Conservation (phyloP, 1,140 invertebrate species). For the Zaprionus taronus region DNA sequence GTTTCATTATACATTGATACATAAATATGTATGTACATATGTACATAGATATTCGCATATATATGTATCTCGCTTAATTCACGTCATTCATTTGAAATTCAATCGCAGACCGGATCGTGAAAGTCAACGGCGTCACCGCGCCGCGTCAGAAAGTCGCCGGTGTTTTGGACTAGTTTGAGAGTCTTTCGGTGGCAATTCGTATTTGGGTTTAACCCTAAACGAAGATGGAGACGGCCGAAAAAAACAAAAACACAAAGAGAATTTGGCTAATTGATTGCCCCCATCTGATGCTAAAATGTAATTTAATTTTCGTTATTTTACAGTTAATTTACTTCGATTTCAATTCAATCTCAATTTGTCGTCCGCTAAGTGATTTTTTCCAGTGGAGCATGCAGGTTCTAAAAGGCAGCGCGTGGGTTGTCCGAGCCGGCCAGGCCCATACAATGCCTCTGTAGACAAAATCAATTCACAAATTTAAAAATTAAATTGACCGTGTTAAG, state of each 20-base stretch:
- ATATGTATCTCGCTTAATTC: conserved; percentile 50
- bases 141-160: conserved; percentile 61
- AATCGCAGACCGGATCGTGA: conserved; percentile 70
- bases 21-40: not conserved
- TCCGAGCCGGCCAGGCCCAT: conserved; percentile 2
- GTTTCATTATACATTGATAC: conserved; percentile 7
- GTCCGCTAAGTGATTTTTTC: conserved; percentile 65
- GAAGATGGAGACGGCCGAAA: conserved; percentile 28
- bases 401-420: conserved; percentile 48
- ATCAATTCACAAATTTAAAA: conserved; percentile 60
- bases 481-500: conserved; percentile 29
- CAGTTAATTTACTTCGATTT: conserved; percentile 59
- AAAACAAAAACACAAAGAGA: conserved; percentile 47
- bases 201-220: conserved; percentile 68
- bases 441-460: conserved; percentile 38
- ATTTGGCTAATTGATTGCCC: conserved; percentile 60
- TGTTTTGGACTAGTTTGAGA: conserved; percentile 62
- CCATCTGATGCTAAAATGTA: conserved; percentile 58
- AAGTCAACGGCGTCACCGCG: conserved; percentile 56
- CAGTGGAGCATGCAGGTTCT: conserved; percentile 51
- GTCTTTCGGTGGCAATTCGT: conserved; percentile 10
- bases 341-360: conserved; percentile 33
- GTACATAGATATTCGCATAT: conserved; percentile 9
- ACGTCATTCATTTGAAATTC: conserved; percentile 69
- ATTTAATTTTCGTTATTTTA: conserved; percentile 64